Conservation (phyloP, 92 coral and sea anemone species). For the Parazoanthus atlanticus region DNA sequence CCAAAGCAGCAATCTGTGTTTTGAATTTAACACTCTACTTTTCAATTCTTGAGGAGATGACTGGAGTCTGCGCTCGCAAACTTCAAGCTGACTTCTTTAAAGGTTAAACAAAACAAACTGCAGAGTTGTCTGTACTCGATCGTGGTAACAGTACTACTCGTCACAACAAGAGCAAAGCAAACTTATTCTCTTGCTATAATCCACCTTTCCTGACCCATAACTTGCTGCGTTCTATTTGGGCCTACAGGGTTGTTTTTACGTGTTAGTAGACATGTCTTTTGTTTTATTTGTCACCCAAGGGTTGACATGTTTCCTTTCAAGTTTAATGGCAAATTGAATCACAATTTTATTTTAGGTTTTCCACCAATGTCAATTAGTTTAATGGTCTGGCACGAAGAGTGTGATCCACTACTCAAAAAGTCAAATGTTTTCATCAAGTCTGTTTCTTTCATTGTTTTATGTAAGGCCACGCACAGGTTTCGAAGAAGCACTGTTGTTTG, state of each 20-base stretch:
- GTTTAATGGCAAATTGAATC: constrained; percentile 29
- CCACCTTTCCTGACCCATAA: not conserved
- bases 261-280: constrained; percentile 26
- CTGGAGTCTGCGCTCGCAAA: constrained; percentile 5
- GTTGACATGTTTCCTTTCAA: not conserved
- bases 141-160: constrained; percentile 35
- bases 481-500: not conserved
- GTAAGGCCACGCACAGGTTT: not conserved
- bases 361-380: constrained; percentile 12
- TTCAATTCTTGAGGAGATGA: not conserved
- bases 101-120: constrained; percentile 28
- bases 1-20: constrained; percentile 17
- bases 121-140: not conserved
- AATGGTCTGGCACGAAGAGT: constrained; percentile 25
- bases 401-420: not conserved
- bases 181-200: not conserved
- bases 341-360: constrained; percentile 20
- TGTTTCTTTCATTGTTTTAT: not conserved
- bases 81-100: constrained; percentile 22
- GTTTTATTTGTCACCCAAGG: constrained; percentile 15
- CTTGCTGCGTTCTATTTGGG: not conserved
- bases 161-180: constrained; percentile 33
- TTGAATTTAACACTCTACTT: constrained; percentile 3
- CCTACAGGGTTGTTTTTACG: constrained; percentile 17
- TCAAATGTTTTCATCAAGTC: not conserved